A percentile compares a stretch with the other conserved stretches of the same genome.
Conservation (phyloP, 2,888 invertebrate genomes). For the Tenthredo distinguenda region DNA sequence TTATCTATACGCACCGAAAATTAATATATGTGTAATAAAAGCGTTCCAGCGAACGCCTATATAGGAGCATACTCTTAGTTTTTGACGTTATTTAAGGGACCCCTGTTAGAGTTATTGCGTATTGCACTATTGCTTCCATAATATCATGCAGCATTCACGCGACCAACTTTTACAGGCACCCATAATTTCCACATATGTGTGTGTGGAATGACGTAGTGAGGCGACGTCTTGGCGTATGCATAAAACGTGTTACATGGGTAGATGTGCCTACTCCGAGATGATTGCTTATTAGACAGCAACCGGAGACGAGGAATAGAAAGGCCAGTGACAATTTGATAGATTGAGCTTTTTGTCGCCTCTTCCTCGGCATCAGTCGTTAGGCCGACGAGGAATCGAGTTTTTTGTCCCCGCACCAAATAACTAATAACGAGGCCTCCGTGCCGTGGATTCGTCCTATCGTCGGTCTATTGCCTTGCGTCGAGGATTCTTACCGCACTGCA, state of each 20-base stretch:
- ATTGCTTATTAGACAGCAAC: slow-evolving; percentile 69
- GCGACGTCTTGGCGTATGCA: slow-evolving; percentile 23
- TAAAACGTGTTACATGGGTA: slow-evolving; percentile 4
- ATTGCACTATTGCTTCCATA: not conserved
- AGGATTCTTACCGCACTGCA: not conserved
- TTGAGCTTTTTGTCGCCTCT: slow-evolving; percentile 64
- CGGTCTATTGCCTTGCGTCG: slow-evolving; percentile 38
- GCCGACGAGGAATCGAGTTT: slow-evolving; percentile 60
- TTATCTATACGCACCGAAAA: not conserved
- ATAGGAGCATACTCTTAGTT: not conserved
- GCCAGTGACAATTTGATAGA: slow-evolving; percentile 76
- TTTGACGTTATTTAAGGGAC: not conserved
- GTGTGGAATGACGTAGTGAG: not conserved
- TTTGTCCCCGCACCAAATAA: slow-evolving; percentile 61
- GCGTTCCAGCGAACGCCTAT: not conserved
- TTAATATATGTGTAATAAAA: not conserved
- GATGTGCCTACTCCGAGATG: slow-evolving; percentile 54
- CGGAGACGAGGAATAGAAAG: slow-evolving; percentile 67
- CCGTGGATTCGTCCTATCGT: slow-evolving; percentile 56
- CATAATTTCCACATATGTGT: not conserved
- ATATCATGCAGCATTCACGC: not conserved
- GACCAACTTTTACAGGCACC: slow-evolving; percentile 18
- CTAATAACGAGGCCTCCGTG: slow-evolving; percentile 63
- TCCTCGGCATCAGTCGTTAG: slow-evolving; percentile 55
- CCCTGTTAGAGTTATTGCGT: not conserved